A percentile compares a stretch with the other conserved stretches of the same genome.
These are phyloP conservation scores for Halictus rubicundus DNA, from an alignment of 1,140 invertebrate species.

Conservation along the genomic window DNA sequence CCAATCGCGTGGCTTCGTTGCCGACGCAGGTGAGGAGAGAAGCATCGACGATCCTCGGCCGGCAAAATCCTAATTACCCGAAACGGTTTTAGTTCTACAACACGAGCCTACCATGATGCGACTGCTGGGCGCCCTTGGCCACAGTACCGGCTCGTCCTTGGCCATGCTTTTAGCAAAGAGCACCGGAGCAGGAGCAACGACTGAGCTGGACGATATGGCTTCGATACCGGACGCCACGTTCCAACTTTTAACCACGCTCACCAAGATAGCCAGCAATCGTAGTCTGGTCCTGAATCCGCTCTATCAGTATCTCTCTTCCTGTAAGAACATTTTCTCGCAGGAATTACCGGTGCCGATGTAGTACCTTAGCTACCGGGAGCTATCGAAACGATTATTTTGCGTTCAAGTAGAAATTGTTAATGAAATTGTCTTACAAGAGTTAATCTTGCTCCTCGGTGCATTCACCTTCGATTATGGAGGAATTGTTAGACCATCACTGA, in stretches of 20 bases:
- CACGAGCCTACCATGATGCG: constrained; percentile 90
- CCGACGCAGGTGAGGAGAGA: constrained; percentile 82
- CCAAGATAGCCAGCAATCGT: constrained; percentile 86
- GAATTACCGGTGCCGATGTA: not conserved
- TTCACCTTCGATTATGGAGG: no score
- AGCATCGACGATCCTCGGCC: not conserved
- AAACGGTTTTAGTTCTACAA: constrained; percentile 83
- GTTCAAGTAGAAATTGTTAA: no score
- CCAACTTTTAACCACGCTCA: constrained; percentile 88
- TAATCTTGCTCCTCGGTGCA: no score
- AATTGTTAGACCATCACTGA: not conserved
- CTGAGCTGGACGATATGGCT: constrained; percentile 82
- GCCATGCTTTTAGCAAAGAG: constrained; percentile 81
- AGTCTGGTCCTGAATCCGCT: constrained; percentile 88
- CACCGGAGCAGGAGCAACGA: constrained; percentile 63
- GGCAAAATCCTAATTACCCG: not conserved
- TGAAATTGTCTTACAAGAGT: no score
- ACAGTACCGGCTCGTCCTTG: constrained; percentile 85
- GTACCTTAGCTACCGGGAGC: no score
- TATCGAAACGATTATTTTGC: no score
- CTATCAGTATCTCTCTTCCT: constrained; percentile 86
- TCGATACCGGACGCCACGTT: constrained; percentile 92
- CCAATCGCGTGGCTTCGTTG: constrained; percentile 83
- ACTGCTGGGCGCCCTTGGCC: constrained; percentile 87
- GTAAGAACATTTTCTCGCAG: constrained; percentile 76